These are phyloP conservation scores for Pleuronectes platessa DNA, from an alignment of 2,113 vertebrate species.

Conservation along the genomic window DNA sequence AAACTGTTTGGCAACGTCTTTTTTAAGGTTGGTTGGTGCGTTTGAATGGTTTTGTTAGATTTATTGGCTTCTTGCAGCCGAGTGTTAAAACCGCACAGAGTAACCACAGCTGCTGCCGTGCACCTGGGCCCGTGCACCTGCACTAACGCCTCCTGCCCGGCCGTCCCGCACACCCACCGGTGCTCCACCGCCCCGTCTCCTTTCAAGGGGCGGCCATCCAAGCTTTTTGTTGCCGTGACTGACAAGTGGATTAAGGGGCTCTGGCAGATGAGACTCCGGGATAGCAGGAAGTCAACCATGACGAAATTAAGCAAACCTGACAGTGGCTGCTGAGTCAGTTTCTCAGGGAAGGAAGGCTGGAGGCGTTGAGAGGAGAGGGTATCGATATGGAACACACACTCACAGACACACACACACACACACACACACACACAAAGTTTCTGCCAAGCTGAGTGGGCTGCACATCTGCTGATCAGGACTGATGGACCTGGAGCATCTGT, in stretches of 20 bases:
- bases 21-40: background rate
- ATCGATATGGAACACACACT: slow-evolving; percentile 11
- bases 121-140: slow-evolving; percentile 41
- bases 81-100: background rate
- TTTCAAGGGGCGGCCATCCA: slow-evolving; percentile 57
- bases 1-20: background rate
- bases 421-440: slow-evolving; percentile 14
- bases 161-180: slow-evolving; percentile 32
- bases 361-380: slow-evolving; percentile 41
- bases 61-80: background rate
- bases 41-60: background rate
- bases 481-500: slow-evolving; percentile 59
- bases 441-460: slow-evolving; percentile 50
- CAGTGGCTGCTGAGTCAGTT: slow-evolving; percentile 83
- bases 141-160: slow-evolving; percentile 22
- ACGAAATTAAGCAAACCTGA: slow-evolving; percentile 81
- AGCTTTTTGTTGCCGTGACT: slow-evolving; percentile 74
- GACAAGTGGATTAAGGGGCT: slow-evolving; percentile 78
- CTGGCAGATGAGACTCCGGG: slow-evolving; percentile 68
- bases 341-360: slow-evolving; percentile 51
- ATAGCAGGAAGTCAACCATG: slow-evolving; percentile 70
- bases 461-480: slow-evolving; percentile 52
- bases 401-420: slow-evolving; percentile 19
- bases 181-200: slow-evolving; percentile 44
- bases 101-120: slow-evolving; percentile 20